Base-by-base conservation (phyloP, 2,113 vertebrate genomes). In the Hiodon alosoides region DNA sequence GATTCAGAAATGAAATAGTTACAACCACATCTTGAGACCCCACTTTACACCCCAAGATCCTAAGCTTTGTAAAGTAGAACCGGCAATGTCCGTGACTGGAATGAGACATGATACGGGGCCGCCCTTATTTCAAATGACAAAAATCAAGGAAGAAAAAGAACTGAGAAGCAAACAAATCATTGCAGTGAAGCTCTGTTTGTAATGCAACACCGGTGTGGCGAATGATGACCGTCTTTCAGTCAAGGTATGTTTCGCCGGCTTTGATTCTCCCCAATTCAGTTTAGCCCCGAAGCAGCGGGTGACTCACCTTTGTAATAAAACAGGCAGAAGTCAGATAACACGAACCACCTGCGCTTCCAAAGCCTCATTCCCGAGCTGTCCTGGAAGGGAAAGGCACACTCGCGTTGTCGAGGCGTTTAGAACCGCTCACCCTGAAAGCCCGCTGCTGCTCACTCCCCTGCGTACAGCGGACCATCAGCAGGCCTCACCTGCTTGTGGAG, bases 231-330 rank as follows among this genome's bases (percentile, higher is more conserved):
- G n/a, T 60, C 8, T 14, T 14, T 4, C n/a, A 60, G 16, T 11
- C 7, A 54, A 48, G 52, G 53, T 2, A 71, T 17, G 7, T 59
- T 7, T 48, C 47, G 46, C n/a, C 50, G 14, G 60, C 9, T 65
- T 53, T 64, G 70, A 73, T 81, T 9, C 4, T 70, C 9, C 46
- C 3, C 50, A 52, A 9, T 65, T 3, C 31, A 11, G 10, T 10
- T 8, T 53, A 61, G 57, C 53, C 51, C 13, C 17, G 0, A 5
- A 2, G 6, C 4, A 47, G n/a, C 66, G 16, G 46, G 6, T 46
- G 50, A 90, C 97, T 95, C 90, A 99, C 97, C 97, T 98, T 98
- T 99, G 88, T 99, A 99, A 86, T 99, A 98, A 91, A 99, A 99
- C 82, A 99, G 91, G 87, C 97, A 99, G 89, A 90, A 97, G 89